These are phyloP conservation scores for Cepaea nemoralis DNA, from an alignment of 1,140 invertebrate species.

Conservation along the genomic window DNA sequence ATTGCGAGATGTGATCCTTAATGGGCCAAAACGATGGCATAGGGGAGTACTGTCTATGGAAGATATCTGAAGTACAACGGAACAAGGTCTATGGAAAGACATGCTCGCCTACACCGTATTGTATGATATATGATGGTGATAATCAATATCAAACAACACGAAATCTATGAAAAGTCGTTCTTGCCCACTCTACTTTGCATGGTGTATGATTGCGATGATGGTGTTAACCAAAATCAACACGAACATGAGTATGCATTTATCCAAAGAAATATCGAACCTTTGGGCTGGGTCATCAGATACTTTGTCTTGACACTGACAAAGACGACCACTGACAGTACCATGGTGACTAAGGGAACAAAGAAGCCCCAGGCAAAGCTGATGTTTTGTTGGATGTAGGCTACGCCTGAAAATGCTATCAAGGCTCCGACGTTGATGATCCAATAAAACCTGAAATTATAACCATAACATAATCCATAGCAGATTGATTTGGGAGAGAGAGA, in stretches of 20 bases:
- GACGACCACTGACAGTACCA: slow-evolving; percentile 65
- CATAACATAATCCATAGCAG: too few species aligned
- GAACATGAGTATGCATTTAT: not conserved
- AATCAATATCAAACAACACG: not conserved
- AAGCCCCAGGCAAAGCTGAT: slow-evolving; percentile 74
- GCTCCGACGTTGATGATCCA: slow-evolving; percentile 75
- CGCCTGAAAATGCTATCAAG: slow-evolving; percentile 72
- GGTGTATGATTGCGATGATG: too few species aligned
- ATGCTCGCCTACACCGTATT: too few species aligned
- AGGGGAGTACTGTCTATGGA: too few species aligned
- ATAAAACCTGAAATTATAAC: slow-evolving; percentile 73
- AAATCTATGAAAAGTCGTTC: not conserved
- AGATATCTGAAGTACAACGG: too few species aligned
- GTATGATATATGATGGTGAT: too few species aligned
- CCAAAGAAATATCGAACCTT: slow-evolving; percentile 57
- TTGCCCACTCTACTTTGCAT: not conserved
- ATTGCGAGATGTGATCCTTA: too few species aligned
- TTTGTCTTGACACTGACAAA: slow-evolving; percentile 59
- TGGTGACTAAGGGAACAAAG: slow-evolving; percentile 69
- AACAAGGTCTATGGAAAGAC: too few species aligned
- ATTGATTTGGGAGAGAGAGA: too few species aligned
- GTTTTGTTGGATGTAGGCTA: too few species aligned
- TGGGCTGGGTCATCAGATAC: slow-evolving; percentile 53
- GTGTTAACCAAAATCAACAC: not conserved
- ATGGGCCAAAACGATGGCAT: too few species aligned